Base-by-base conservation (phyloP, 2,113 vertebrate genomes). In the Casuarius casuarius region DNA sequence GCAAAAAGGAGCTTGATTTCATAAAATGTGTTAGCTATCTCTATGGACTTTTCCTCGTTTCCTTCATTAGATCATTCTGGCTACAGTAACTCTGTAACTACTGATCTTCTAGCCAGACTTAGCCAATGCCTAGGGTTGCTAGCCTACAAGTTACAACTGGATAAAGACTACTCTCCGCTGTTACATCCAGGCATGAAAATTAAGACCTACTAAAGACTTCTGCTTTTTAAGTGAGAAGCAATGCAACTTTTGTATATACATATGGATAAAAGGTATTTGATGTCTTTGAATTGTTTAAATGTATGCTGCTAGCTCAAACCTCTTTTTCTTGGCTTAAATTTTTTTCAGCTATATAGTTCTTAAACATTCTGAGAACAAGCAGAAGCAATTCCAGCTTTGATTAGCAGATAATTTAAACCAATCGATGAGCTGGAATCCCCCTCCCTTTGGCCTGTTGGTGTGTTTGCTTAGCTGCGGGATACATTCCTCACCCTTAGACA, bases 391-490 rank as follows among this genome's bases (percentile, higher is more conserved):
- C 42, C 58, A 63, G 28, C 72, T 92, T 78, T 86, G 76, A 59
- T 85, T 63, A 89, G 56, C 29, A 72, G 61, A 66, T 94, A 49
- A 74, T 74, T 83, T 85, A 54, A 94, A 89, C 28, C 54, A 54
- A 72, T 51, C 28, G 35, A 70, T 89, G 87, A 76, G 68, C 61
- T 83, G 19, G 10, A 42, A 15, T 86, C 19, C 10, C 16, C 54
- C 21, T 80, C 35, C 25, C 31, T 84, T 87, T 52, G 76, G 11
- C 44, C 84, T 63, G 31, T 23, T 92, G 87, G 49, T 66, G 4
- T 82, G 79, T 91, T 94, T 94, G 84, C 83, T 90, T 68, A 88
- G 38, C 44, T 63, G 73, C 66, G 82, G 92, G 42, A 52, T 56
- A 3, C 10, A 9, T 81, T 93, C 79, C 68, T 62, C 59, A 31